Conservation (phyloP, 2,888 invertebrate genomes). For the Ceramica pisi region DNA sequence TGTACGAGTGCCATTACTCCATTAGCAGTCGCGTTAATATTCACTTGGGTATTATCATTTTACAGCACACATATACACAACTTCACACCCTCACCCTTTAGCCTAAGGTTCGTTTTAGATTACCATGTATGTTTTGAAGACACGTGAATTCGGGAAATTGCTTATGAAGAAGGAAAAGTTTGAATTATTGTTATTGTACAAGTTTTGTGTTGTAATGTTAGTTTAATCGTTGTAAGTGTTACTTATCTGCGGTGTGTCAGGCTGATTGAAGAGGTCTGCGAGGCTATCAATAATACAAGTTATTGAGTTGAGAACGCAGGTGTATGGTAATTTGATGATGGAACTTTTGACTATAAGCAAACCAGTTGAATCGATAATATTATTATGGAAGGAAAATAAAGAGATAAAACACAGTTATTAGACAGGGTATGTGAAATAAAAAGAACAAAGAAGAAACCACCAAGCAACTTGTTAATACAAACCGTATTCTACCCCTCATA, state of each 20-base stretch:
- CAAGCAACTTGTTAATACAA: slow-evolving; percentile 10
- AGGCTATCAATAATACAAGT: slow-evolving; percentile 5
- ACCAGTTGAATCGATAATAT: slow-evolving; percentile 19
- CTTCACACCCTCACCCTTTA: slow-evolving; percentile 36
- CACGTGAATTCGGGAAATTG: slow-evolving; percentile 71
- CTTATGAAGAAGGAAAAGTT: slow-evolving; percentile 71
- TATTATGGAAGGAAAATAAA: neutral
- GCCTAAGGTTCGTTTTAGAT: slow-evolving; percentile 37
- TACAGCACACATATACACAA: slow-evolving; percentile 36
- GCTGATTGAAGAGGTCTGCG: slow-evolving; percentile 51
- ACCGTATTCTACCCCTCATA: slow-evolving; percentile 26
- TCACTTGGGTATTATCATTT: slow-evolving; percentile 71
- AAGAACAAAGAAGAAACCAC: slow-evolving; percentile 6
- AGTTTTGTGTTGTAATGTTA: slow-evolving; percentile 68
- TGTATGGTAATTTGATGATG: slow-evolving; percentile 12
- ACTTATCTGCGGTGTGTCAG: slow-evolving; percentile 52
- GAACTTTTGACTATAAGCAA: slow-evolving; percentile 11
- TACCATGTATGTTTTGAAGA: slow-evolving; percentile 53
- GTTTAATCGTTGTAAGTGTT: slow-evolving; percentile 64
- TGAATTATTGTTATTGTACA: slow-evolving; percentile 71
- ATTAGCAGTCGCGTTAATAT: slow-evolving; percentile 75
- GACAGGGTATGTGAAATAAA: neutral
- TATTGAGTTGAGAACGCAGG: slow-evolving; percentile 9
- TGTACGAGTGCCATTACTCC: slow-evolving; percentile 73
- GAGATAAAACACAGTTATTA: neutral